These are phyloP conservation scores for Achroia grisella DNA, from an alignment of 1,140 invertebrate species.

Conservation along the genomic window DNA sequence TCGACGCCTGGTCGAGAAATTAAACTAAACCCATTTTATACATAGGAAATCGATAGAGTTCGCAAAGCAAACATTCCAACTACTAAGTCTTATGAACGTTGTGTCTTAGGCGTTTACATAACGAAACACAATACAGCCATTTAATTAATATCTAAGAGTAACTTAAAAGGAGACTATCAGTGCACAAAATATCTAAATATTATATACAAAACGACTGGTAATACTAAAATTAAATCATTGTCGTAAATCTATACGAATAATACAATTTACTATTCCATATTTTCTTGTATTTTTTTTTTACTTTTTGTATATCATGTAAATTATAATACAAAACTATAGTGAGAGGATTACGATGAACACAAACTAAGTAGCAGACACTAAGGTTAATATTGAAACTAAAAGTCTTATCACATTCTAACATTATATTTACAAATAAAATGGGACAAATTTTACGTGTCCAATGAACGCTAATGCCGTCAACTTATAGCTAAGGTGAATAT, in stretches of 20 bases:
- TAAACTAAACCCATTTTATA: conserved; percentile 46
- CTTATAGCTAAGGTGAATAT: conserved; percentile 1
- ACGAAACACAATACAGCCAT: conserved; percentile 53
- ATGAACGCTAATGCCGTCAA: neutral
- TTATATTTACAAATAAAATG: conserved; percentile 39
- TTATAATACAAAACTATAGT: conserved; percentile 41
- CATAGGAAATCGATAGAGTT: conserved; percentile 31
- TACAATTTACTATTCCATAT: conserved; percentile 29
- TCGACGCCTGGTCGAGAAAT: conserved; percentile 10
- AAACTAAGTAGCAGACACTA: conserved; percentile 38
- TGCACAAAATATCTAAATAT: conserved; percentile 60
- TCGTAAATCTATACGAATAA: conserved; percentile 30
- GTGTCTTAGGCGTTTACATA: conserved; percentile 42
- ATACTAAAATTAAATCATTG: conserved; percentile 31
- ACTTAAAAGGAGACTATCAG: conserved; percentile 60
- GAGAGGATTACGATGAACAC: conserved; percentile 35
- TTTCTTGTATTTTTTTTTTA: conserved; percentile 47
- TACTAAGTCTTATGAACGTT: conserved; percentile 42
- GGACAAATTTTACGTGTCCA: neutral
- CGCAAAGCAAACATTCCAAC: conserved; percentile 35
- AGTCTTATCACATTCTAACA: conserved; percentile 30
- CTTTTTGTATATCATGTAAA: conserved; percentile 42
- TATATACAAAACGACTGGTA: conserved; percentile 59
- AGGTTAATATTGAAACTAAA: conserved; percentile 35
- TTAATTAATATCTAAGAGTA: conserved; percentile 46